These are phyloP conservation scores for Desmophyllum pertusum DNA, from an alignment of 92 coral and sea anemone species.

Conservation along the genomic window DNA sequence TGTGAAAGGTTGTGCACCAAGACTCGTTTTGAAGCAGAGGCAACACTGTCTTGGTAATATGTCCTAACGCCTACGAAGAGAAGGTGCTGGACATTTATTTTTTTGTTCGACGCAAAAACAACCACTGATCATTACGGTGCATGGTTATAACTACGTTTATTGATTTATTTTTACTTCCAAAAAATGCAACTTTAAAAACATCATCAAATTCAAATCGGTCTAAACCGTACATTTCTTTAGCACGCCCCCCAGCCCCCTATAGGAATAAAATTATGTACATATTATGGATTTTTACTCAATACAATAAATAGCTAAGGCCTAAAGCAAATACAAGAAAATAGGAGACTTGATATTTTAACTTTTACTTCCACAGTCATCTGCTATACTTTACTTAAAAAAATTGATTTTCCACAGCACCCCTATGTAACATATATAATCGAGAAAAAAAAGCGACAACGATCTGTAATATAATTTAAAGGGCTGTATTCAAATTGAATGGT, in stretches of 20 bases:
- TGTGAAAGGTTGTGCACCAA: no score
- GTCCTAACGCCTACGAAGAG: no score
- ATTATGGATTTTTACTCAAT: neutral
- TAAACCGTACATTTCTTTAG: neutral
- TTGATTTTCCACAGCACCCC: neutral
- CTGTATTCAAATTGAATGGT: neutral
- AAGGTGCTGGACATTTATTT: no score
- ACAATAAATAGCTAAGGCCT: slow-evolving; percentile 8
- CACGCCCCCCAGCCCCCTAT: neutral
- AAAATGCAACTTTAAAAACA: slow-evolving; percentile 5
- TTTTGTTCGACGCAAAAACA: no score
- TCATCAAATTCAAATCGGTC: neutral
- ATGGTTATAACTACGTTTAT: slow-evolving; percentile 5
- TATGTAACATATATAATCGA: neutral
- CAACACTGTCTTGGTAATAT: no score
- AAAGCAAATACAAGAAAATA: neutral
- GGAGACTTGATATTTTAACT: neutral
- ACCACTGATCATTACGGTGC: neutral
- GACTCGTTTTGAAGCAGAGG: no score
- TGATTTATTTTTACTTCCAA: slow-evolving; percentile 21
- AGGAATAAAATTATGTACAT: slow-evolving; percentile 10
- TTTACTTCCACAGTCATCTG: neutral
- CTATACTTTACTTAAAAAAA: neutral
- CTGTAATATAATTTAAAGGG: neutral
- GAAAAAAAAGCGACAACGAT: neutral